Evolutionary conservation across 1,140 invertebrate species (phyloP), one percentile per base, ranked within the genome.

Genomic region (Drosophila triauraria): DNA sequence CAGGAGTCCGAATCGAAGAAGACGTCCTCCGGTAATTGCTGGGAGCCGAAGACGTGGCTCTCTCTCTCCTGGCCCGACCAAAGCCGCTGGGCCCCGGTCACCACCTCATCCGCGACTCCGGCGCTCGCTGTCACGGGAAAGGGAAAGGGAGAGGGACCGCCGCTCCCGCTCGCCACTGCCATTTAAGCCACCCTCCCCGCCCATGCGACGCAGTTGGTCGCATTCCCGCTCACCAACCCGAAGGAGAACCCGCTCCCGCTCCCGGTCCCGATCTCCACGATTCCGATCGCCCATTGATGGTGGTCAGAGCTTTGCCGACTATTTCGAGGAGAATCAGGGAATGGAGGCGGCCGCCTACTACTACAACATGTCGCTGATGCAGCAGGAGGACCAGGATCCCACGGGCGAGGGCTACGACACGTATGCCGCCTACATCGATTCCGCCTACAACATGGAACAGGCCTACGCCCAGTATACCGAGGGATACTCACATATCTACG

Each of bases 111-210:
- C 67, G 1, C 61, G 82, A 23, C 23, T 54, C 3, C 75, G 82
- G 20, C 75, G 76, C 23, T 91, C 87, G 1, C 75, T 85, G 23
- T 80, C 90, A 43, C 67, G 77, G 0, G 91, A 90, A 25, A 68
- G 82, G 13, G 67, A 64, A 0, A 15, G 63, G 0, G 90, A 84
- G 20, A 65, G 82, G 3, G 69, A 72, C 1, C 68, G 54, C 3
- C 85, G 81, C 35, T 92, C 91, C 0, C 83, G 91, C 10, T 92
- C 91, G 4, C 91, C 91, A 13, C 51, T 92, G 44, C 91, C 88
- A 10, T 92, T 92, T 12, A 92, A 91, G 47, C 91, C 91, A 4
- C 91, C 91, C 0, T 92, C 91, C 17, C 91, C 91, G n/a, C 91
- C 91, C 8, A 92, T 91, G 85, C 85, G 82, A 25, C 91, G 85